Evolutionary conservation across 2,797 vertebrate genomes (phyloP), one percentile per base, ranked within the genome.

Genomic region (Phyllotis vaccarum): DNA sequence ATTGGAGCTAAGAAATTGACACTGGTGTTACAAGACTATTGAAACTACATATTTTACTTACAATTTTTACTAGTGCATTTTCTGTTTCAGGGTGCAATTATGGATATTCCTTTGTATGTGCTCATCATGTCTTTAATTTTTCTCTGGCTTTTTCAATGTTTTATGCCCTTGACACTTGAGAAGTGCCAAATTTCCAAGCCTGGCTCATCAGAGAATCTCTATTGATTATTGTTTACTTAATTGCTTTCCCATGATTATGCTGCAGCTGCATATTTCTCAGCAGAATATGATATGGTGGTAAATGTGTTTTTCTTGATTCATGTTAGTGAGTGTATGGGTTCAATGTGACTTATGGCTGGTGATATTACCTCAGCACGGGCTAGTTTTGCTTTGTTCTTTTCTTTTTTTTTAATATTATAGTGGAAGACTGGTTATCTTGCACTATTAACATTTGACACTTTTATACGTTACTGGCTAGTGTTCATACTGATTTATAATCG

Each of bases 381-480:
- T 17, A 52, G 29, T 94, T 93, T 91, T 72, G 9, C 34, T 93
- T 85, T 94, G 40, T 89, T 91, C 95, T 87, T n/a, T n/a, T n/a
- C n/a, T n/a, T n/a, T n/a, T n/a, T n/a, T n/a, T n/a, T n/a, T n/a
- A n/a, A 78, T 66, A 8, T 72, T 90, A 93, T 58, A 75, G 17
- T 66, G 86, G n/a, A 95, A 76, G 31, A 29, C 12, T 31, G 5
- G 22, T 90, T 80, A 46, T 72, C 40, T 83, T 49, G 58, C 27
- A 81, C 17, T 86, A 2, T 83, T 88, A 86, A 31, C 17, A 70
- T 64, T 31, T 8, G 11, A 76, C 11, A 34, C 2, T 4, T 94
- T 95, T 70, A 7, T 29, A 88, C 70, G 79, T 90, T 64, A 79
- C 60, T 49, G 74, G 21, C 60, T 31, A 31, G 31, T 14, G 16